Conservation (phyloP, 2,797 vertebrate genomes). For the Scyliorhinus canicula region DNA sequence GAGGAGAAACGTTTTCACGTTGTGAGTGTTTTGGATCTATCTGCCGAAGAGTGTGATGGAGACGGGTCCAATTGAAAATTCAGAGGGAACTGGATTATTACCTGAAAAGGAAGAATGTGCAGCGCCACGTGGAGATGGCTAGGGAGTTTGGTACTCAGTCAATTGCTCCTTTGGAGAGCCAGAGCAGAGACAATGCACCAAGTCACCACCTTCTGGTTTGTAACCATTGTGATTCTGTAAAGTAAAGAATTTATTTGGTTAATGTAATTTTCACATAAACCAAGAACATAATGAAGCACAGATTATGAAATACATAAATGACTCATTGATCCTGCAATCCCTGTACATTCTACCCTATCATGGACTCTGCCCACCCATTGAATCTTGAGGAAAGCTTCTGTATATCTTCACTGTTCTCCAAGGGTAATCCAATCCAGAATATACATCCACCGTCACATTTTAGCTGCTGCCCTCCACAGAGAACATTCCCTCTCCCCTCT, state of each 20-base stretch:
- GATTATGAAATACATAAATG: background rate
- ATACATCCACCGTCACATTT: background rate
- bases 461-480: background rate
- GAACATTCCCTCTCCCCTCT: background rate
- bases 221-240: background rate
- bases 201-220: background rate
- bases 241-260: background rate
- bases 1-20: background rate
- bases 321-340: background rate
- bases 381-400: background rate
- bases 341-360: background rate
- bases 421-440: slow-evolving; percentile 4
- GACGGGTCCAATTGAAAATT: background rate
- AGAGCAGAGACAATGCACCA: background rate
- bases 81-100: background rate
- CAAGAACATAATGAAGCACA: background rate
- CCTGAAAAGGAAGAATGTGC: background rate
- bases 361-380: background rate
- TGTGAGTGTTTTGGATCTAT: too few species aligned
- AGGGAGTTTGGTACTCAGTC: background rate
- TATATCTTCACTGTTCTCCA: background rate
- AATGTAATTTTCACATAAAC: background rate
- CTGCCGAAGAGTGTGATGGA: background rate
- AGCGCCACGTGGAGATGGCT: too few species aligned
- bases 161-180: background rate